phyloP scores from a whole-genome alignment of 2,113 vertebrate species.

The Trematomus loennbergii region DNA sequence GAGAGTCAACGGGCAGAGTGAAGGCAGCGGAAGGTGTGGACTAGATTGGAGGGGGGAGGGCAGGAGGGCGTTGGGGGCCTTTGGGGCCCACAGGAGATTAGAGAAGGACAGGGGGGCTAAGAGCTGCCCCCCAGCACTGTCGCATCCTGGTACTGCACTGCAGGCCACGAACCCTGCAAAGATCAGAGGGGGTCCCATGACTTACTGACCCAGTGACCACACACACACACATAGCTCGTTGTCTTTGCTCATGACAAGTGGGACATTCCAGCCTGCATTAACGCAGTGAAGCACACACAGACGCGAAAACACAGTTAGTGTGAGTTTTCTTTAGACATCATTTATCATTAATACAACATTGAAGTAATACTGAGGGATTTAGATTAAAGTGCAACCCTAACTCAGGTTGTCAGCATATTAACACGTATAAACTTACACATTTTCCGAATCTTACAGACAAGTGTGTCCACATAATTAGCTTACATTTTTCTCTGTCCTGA shows the following conservation, averaged over 20 bases:
- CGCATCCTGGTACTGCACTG: conserved; percentile 54
- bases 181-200: conserved; percentile 73
- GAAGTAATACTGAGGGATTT: neutral
- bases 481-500: neutral
- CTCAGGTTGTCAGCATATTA: neutral
- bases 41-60: conserved; percentile 11
- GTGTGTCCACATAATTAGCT: neutral
- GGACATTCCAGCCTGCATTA: conserved; percentile 66
- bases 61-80: conserved; percentile 6
- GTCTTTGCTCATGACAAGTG: conserved; percentile 53
- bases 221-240: conserved; percentile 17
- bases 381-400: too few species aligned
- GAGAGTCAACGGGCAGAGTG: neutral
- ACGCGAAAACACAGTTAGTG: conserved; percentile 6
- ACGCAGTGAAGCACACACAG: conserved; percentile 33
- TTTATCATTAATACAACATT: neutral
- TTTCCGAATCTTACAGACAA: neutral
- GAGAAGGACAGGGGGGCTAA: conserved; percentile 32
- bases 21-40: neutral
- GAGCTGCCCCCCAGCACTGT: conserved; percentile 29
- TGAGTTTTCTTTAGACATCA: neutral
- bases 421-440: too few species aligned
- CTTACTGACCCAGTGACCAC: conserved; percentile 64
- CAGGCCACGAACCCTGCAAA: conserved; percentile 24
- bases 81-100: conserved; percentile 53